Base-by-base conservation (phyloP, 2,113 vertebrate species). In the Larimichthys polyactis region DNA sequence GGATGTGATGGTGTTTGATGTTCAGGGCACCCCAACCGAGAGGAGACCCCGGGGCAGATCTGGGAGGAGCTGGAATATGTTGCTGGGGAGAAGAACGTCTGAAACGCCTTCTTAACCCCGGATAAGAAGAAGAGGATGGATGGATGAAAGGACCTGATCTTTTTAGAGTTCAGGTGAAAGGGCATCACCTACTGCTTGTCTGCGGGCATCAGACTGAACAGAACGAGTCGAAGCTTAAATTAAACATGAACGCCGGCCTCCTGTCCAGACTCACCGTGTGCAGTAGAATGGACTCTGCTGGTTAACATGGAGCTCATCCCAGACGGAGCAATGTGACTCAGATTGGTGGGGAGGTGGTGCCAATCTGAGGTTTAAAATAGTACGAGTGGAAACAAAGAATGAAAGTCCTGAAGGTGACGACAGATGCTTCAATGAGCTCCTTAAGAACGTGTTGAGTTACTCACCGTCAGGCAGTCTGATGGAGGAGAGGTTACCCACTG, bases 381-480 rank as follows among this genome's bases (percentile, higher is more conserved):
- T 5, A 88, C 1, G 8, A 54, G 75, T 32, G 27, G 57, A 59
- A 71, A 58, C 11, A 4, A 16, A 60, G 48, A 71, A 19, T 40
- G 29, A 27, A 54, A 68, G 22, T 79, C n/a, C 57, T 2, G 20
- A 7, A 7, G 60, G 73, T 7, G 36, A 58, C 44, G 46, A 11
- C 81, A 79, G 71, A 73, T 46, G 75, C 7, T 63, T 51, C 36
- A 66, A 29, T 0, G 55, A 29, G 29, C 5, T 32, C 57, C 51
- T 43, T 69, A 12, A 62, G 20, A 2, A 36, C 8, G 12, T 1
- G 20, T 5, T 2, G 20, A 58, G 48, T 48, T 75, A 75, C 93
- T 93, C 79, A 94, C 91, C 90, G 1, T 78, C 32, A 12, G 92
- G 85, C 1, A 91, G 59, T 11, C 80, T 83, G 81, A 84, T 59